phyloP scores from a whole-genome alignment of 2,888 invertebrate genomes.

The Lasioglossum morio region DNA sequence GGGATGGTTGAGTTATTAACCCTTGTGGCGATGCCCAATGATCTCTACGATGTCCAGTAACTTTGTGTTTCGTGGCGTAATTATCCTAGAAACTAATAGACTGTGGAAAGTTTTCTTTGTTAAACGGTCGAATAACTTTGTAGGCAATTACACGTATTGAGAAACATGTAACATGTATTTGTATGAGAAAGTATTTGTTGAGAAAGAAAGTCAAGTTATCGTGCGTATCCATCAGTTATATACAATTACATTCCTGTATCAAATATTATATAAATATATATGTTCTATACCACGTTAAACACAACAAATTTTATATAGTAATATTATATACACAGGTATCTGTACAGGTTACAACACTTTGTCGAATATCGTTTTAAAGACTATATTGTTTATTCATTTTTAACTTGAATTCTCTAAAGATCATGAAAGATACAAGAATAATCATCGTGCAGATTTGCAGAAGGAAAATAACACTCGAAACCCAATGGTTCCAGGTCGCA shows the following conservation, averaged over 20 bases:
- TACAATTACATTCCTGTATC: too few relatives aligned
- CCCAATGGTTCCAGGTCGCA: slow-evolving; percentile 88
- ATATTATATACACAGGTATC: background rate
- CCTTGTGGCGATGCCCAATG: background rate
- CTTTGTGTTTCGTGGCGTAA: background rate
- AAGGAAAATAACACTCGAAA: background rate
- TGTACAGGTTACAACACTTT: background rate
- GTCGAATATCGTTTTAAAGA: background rate
- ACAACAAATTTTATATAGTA: background rate
- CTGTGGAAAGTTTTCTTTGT: background rate
- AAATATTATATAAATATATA: too few relatives aligned
- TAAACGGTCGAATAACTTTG: background rate
- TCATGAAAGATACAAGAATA: background rate
- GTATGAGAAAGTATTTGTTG: too few relatives aligned
- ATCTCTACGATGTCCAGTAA: background rate
- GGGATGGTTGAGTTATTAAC: background rate
- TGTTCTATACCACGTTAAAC: too few relatives aligned
- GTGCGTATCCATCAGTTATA: too few relatives aligned
- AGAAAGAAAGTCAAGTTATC: too few relatives aligned
- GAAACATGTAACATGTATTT: too few relatives aligned
- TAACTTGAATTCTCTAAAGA: too few relatives aligned
- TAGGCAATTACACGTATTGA: too few relatives aligned
- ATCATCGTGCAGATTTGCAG: background rate
- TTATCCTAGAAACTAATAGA: background rate
- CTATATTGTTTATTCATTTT: too few relatives aligned